A percentile compares a stretch with the other conserved stretches of the same genome.
Evolutionary conservation across 2,797 vertebrate genomes (phyloP).

Genomic region (Discoglossus pictus): DNA sequence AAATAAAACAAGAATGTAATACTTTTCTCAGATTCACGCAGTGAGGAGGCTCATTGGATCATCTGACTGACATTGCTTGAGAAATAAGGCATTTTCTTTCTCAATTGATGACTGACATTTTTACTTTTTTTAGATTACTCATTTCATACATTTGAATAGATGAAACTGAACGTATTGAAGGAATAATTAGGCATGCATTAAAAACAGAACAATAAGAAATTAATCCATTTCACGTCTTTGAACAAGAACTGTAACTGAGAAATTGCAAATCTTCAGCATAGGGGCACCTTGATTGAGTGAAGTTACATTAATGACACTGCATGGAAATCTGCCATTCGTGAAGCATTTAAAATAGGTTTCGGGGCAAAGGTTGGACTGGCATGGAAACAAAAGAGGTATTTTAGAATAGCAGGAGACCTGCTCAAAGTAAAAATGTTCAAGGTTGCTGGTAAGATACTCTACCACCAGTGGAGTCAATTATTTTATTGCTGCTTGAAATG

Average conservation of each 20-base stretch:
- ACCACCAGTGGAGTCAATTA: constrained; percentile 12
- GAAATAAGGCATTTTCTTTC: too few species aligned
- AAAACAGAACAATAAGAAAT: not conserved
- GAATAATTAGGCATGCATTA: constrained; percentile 11
- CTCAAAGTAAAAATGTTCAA: constrained; percentile 16
- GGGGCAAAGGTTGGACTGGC: constrained; percentile 7
- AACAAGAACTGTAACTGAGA: constrained; percentile 2
- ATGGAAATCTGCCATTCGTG: constrained; percentile 1
- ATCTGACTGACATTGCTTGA: too few species aligned
- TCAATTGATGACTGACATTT: too few species aligned
- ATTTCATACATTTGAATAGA: too few species aligned
- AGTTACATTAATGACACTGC: not conserved
- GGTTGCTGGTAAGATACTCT: constrained; percentile 14
- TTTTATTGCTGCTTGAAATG: constrained; percentile 3
- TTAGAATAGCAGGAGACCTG: constrained; percentile 13
- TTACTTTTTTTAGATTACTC: too few species aligned
- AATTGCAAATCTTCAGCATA: not conserved
- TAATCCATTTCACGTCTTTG: not conserved
- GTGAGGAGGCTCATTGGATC: too few species aligned
- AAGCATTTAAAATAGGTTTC: constrained; percentile 5
- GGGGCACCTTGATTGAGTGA: constrained; percentile 6
- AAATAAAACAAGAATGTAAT: too few species aligned
- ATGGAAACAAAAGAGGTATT: constrained; percentile 12
- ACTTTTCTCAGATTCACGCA: too few species aligned
- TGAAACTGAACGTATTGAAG: not conserved